Conservation (phyloP, 2,113 vertebrate genomes). For the Chloebia gouldiae region DNA sequence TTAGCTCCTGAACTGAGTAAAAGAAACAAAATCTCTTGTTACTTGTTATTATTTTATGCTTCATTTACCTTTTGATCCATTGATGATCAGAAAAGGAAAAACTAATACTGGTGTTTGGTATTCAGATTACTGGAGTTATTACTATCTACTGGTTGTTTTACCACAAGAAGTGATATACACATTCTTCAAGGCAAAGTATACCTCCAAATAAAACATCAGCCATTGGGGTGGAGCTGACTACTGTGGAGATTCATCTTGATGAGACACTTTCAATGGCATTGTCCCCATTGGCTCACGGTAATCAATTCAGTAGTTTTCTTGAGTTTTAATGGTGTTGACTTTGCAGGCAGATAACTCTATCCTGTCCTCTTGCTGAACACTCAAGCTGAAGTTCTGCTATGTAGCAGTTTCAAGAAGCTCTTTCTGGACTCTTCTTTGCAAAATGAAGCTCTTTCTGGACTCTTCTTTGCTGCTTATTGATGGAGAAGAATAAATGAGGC, state of each 20-base stretch:
- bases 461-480: neutral
- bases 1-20: neutral
- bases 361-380: neutral
- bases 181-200: neutral
- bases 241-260: neutral
- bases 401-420: neutral
- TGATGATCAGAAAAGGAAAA: neutral
- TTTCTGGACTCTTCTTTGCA: neutral
- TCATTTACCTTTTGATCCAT: neutral
- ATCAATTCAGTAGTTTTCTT: neutral
- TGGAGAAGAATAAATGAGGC: neutral
- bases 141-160: neutral
- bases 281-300: neutral
- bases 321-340: neutral
- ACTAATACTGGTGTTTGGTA: neutral
- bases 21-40: neutral
- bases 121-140: neutral
- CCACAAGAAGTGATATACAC: neutral
- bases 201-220: neutral
- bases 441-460: neutral
- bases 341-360: neutral
- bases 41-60: neutral
- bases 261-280: neutral
- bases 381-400: neutral
- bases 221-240: neutral